These are phyloP conservation scores for Formica exsecta DNA, from an alignment of 1,140 invertebrate genomes.

Conservation along the genomic window DNA sequence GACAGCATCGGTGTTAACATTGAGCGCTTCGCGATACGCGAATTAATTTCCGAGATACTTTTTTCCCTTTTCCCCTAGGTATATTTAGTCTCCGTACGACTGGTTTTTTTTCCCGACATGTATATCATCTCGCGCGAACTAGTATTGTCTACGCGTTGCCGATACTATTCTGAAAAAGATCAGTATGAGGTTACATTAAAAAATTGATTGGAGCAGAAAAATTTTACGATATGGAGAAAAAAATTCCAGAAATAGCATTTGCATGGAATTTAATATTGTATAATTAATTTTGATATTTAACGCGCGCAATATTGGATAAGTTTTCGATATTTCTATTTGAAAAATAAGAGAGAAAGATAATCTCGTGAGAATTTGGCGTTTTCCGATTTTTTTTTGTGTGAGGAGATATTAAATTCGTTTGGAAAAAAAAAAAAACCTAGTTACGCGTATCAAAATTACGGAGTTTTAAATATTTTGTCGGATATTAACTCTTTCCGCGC, in stretches of 20 bases:
- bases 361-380: neutral
- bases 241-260: neutral
- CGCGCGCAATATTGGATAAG: neutral
- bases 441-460: constrained; percentile 27
- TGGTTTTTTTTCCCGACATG: constrained; percentile 6
- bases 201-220: neutral
- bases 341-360: neutral
- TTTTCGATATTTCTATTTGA: neutral
- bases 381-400: constrained; percentile 5
- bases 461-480: constrained; percentile 29
- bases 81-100: constrained; percentile 32
- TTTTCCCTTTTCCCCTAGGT: neutral
- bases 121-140: neutral
- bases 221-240: neutral
- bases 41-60: constrained; percentile 47
- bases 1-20: constrained; percentile 44
- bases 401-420: constrained; percentile 23
- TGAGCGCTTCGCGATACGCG: constrained; percentile 38
- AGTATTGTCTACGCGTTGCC: neutral
- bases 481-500: constrained; percentile 36
- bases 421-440: neutral
- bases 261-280: no score
- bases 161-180: neutral
- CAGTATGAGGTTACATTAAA: neutral
- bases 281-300: no score